Conservation (phyloP, 1,140 invertebrate genomes). For the Drosophila cardini region DNA sequence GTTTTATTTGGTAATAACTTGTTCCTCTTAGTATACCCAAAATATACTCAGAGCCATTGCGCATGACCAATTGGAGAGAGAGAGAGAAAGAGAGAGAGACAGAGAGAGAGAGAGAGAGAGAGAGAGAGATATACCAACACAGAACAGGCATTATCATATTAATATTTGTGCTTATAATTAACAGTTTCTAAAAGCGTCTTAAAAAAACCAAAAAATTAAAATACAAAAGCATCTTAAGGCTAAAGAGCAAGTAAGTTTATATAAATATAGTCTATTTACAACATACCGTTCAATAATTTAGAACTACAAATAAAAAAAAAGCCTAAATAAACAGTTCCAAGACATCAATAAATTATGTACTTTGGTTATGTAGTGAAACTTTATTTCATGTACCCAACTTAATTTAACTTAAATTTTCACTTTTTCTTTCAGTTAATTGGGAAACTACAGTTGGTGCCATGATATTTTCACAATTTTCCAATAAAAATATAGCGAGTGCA, state of each 20-base stretch:
- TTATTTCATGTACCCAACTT: too few species aligned
- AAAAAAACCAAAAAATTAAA: not conserved
- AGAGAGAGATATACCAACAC: not conserved
- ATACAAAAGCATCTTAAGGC: not conserved
- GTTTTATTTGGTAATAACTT: too few species aligned
- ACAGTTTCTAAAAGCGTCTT: not conserved
- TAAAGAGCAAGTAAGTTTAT: not conserved
- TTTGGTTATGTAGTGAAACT: too few species aligned
- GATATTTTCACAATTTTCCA: not conserved
- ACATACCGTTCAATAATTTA: too few species aligned
- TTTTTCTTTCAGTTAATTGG: not conserved
- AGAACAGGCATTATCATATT: not conserved
- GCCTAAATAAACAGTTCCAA: too few species aligned
- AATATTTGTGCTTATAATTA: not conserved
- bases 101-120: not conserved
- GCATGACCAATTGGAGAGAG: not conserved
- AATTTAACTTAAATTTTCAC: too few species aligned
- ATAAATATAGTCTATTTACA: not conserved
- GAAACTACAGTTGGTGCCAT: not conserved
- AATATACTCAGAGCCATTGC: not conserved
- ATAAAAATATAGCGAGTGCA: not conserved
- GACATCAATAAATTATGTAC: too few species aligned
- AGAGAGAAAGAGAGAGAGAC: not conserved
- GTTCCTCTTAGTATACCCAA: too few species aligned
- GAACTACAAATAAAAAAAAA: too few species aligned